Evolutionary conservation across 1,140 invertebrate species (phyloP), one percentile per base, ranked within the genome.

Genomic region (Pogonomyrmex barbatus): DNA sequence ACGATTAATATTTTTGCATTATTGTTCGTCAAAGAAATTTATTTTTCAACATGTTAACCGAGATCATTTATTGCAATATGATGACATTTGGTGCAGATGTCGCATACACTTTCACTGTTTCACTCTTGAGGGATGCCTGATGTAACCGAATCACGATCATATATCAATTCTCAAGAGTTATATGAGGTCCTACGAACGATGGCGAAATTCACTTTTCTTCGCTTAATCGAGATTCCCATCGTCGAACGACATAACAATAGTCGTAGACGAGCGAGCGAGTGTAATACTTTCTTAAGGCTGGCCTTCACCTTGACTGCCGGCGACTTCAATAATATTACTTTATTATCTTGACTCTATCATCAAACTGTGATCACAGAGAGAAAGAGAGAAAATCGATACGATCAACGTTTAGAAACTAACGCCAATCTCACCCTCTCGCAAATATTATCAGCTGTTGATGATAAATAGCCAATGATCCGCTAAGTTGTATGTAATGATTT

Each of bases 261-360:
- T 45, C 17, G 50, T 52, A 8, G n/a, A 56, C 30, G n/a, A 50
- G 9, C 39, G 42, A 88, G 76, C 39, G 24, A 24, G 52, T 56
- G 65, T 45, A 84, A 75, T 77, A 79, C 65, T 90, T 89, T 90
- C 85, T 39, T 75, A 56, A 52, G 63, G 14, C 36, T 63, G 88
- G 54, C 89, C 89, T 90, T 90, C 82, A 90, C 89, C 89, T 89
- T 90, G 78, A 89, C 85, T 70, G 24, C 14, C 14, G 6, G 24
- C 8, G 4, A 30, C 14, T 56, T 36, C n/a, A 52, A 58, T 54
- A 70, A 56, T 70, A 30, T 81, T 70, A 45, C 52, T 58, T 9
- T 9, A 56, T 70, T 81, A 60, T 79, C n/a, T 65, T 39, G 36
- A 4, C 45, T 12, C 33, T 67, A 67, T 81, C 24, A 70, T 58